Conservation (phyloP, 1,140 invertebrate species). For the Aphelinus certus region DNA sequence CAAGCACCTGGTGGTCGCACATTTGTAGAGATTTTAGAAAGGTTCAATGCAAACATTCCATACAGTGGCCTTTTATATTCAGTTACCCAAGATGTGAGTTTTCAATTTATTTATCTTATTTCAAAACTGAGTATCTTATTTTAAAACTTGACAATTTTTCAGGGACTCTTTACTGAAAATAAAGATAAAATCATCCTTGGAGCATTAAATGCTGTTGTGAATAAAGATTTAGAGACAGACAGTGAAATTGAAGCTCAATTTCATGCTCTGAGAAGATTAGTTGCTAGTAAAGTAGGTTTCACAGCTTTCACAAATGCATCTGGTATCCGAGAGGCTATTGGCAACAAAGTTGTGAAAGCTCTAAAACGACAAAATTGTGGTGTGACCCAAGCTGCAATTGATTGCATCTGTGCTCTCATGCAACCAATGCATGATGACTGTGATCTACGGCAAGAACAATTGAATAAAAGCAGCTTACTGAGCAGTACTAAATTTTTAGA, state of each 20-base stretch:
- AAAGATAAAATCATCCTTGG: slow-evolving; percentile 95
- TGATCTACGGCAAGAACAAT: slow-evolving; percentile 93
- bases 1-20: slow-evolving; percentile 72
- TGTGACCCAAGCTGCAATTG: slow-evolving; percentile 94
- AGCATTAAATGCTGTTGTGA: slow-evolving; percentile 80
- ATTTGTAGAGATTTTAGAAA: slow-evolving; percentile 79
- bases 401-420: slow-evolving; percentile 97
- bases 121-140: no score
- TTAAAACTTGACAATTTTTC: slow-evolving; percentile 46
- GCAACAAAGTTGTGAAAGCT: slow-evolving; percentile 90
- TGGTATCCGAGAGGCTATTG: slow-evolving; percentile 94
- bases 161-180: slow-evolving; percentile 97
- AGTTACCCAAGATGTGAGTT: slow-evolving; percentile 91
- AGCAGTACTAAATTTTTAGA: slow-evolving; percentile 94
- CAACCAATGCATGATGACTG: slow-evolving; percentile 99
- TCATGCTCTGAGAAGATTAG: slow-evolving; percentile 89
- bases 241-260: slow-evolving; percentile 91
- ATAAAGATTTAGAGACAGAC: slow-evolving; percentile 75
- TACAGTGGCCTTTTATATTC: slow-evolving; percentile 97
- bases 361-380: slow-evolving; percentile 88
- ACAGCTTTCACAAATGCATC: slow-evolving; percentile 91
- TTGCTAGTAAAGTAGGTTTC: slow-evolving; percentile 98
- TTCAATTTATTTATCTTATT: slow-evolving; percentile 17
- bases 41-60: slow-evolving; percentile 97
- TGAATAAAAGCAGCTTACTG: slow-evolving; percentile 96